Evolutionary conservation across 2,113 vertebrate genomes (phyloP), one percentile per base, ranked within the genome.

Genomic region (Ameiurus melas): DNA sequence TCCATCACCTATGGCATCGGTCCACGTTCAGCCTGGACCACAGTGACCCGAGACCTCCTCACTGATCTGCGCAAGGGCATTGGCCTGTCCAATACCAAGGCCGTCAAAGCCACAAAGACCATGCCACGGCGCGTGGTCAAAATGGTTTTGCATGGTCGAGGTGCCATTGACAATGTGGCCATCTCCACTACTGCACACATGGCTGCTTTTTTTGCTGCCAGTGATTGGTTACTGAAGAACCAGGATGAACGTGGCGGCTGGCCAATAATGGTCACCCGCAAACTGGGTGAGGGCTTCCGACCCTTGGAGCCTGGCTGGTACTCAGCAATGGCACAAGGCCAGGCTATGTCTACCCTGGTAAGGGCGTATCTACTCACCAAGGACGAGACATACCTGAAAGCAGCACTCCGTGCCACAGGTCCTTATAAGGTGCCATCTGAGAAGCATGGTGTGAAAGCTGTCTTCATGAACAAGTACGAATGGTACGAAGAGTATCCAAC

Each of bases 401-500:
- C 98, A 5, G 98, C 98, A 58, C 95, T 99, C 82, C 92, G 94
- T 82, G 98, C 98, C 3, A 97, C 97, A 0, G 96, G 97, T 64
- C 98, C 98, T 3, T 99, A 96, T 94, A 97, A 95, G 93, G 95
- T 97, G 90, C 95, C 92, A 0, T 97, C 98, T 0, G 97, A 97
- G 92, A 97, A 96, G 93, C 97, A 96, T 17, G 98, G 98, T 0
- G 98, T 99, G 78, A 98, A 96, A 90, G 98, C 98, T 0, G 94
- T 98, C 91, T 99, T 99, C 92, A 98, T 99, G 97, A 95, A 94
- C 92, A 96, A 95, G 55, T 97, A 99, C 10, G 98, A 99, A 84
- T 99, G 98, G 98, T 99, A 99, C 43, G 98, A 99, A 91, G 98
- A 99, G 78, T 99, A 99, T 88, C 98, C 98, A 10, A 99, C 98